Base-by-base conservation (phyloP, 2,797 vertebrate species). In the Octomys mimax region DNA sequence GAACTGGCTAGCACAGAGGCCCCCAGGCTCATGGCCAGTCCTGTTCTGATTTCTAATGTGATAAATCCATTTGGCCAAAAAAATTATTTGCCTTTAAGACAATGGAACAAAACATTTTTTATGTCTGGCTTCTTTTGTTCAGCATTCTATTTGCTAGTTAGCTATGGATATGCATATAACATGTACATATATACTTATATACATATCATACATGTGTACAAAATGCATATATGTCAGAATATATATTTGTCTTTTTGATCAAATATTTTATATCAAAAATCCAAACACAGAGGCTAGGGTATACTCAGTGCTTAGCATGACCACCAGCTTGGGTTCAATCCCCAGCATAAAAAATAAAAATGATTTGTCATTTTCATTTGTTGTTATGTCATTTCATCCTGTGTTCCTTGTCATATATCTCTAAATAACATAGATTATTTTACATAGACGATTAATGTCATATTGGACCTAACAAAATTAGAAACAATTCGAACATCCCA, bases 251-350 rank as follows among this genome's bases (percentile, higher is more conserved):
- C 10, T 90, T 83, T 52, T 80, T 90, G 57, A 66, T 87, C 36
- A 87, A 93, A 71, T 93, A 84, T 70, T 95, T 94, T 66, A 80
- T 92, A 68, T 91, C 6, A 84, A 78, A 86, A 80, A 52, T 18
- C 57, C 42, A 52, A 59, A 90, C 77, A 64, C 39, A 79, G 33
- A 39, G 36, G 26, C 31, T 39, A 75, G 61, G 46, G 6, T 83
- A 6, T 54, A 68, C 33, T 88, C 10, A 36, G n/a, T 57, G 36
- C 18, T 68, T 77, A 61, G 42, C 52, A 36, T 39, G 61, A n/a
- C 16, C 3, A 16, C 36, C 52, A 49, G 52, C 4, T 36, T 57
- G 22, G 21, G 4, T 57, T 82, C 46, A 54, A n/a, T 46, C 36
- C 13, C 39, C 54, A 83, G 36, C 59, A 94, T 39, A 85, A 52